Evolutionary conservation across 2,888 invertebrate genomes (phyloP), one percentile per base, ranked within the genome.

Genomic region (Arenicola marina): DNA sequence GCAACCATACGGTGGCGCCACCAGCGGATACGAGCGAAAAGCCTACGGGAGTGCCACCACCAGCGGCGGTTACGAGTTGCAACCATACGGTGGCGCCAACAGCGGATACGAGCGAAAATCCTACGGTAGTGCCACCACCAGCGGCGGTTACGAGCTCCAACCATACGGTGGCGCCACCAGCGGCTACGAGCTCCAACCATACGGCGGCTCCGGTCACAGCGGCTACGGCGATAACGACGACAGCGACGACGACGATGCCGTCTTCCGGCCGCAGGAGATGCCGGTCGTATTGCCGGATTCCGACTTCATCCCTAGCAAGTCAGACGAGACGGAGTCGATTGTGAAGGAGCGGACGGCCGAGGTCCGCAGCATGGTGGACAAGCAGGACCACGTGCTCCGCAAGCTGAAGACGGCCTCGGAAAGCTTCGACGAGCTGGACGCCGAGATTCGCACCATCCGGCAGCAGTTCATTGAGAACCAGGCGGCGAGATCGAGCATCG

Each of bases 381-480:
- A 57, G 3, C 64, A 64, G 32, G 18, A 54, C 3, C 28, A 28
- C 1, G 64, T 57, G 45, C 34, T 64, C 31, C 38, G 45, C 31
- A 56, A 55, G 24, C 57, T 64, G 24, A 56, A 46, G 44, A 38
- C 44, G 29, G 64, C 61, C 2, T 56, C 61, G 2, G 45, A 44
- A 15, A 64, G 64, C 43, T 64, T 64, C 43, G 61, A 64, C 31
- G 64, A 64, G 7, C 46, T 64, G 44, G 24, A 32, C 2, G 62
- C 34, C 29, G 64, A 64, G 45, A 64, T 64, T 32, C 34, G 53
- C 24, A 44, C 26, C 34, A 38, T 64, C 7, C 61, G 61, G 55
- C 51, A 61, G 32, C 56, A 61, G 33, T 32, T 61, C 18, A 45
- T 57, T 24, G 64, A 64, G 31, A 64, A 56, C 55, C 53, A 61